phyloP scores from a whole-genome alignment of 2,797 vertebrate species.

The Tapirus indicus region DNA sequence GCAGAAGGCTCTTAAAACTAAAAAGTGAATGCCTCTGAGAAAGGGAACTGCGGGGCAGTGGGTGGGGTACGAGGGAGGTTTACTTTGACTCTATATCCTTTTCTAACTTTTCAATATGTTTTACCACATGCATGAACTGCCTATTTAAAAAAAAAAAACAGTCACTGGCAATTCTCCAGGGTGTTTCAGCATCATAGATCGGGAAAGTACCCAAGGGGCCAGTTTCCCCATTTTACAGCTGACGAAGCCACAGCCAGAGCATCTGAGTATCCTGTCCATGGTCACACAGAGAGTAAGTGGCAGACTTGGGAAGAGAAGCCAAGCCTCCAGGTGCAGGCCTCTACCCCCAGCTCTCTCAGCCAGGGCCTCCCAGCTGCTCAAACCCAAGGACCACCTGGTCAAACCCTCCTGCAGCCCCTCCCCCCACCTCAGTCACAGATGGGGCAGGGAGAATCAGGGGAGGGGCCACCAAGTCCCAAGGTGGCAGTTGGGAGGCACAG shows the following conservation, averaged over 20 bases:
- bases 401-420: background rate
- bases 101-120: slow-evolving; percentile 7
- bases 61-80: background rate
- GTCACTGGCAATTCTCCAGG: slow-evolving; percentile 55
- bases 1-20: background rate
- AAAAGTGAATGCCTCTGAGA: slow-evolving; percentile 6
- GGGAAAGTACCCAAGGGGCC: slow-evolving; percentile 63
- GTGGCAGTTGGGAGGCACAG: background rate
- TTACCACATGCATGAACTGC: slow-evolving; percentile 30
- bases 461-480: background rate
- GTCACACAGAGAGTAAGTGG: background rate
- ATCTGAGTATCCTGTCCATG: background rate
- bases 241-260: background rate
- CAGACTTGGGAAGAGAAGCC: background rate
- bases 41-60: background rate
- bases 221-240: slow-evolving; percentile 65
- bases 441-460: background rate
- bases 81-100: background rate
- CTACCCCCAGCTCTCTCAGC: background rate
- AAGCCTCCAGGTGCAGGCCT: background rate
- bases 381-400: background rate
- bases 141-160: background rate
- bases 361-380: background rate
- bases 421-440: background rate
- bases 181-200: slow-evolving; percentile 32